phyloP scores from a whole-genome alignment of 1,140 invertebrate genomes.

The Lepidotrigona ventralis region DNA sequence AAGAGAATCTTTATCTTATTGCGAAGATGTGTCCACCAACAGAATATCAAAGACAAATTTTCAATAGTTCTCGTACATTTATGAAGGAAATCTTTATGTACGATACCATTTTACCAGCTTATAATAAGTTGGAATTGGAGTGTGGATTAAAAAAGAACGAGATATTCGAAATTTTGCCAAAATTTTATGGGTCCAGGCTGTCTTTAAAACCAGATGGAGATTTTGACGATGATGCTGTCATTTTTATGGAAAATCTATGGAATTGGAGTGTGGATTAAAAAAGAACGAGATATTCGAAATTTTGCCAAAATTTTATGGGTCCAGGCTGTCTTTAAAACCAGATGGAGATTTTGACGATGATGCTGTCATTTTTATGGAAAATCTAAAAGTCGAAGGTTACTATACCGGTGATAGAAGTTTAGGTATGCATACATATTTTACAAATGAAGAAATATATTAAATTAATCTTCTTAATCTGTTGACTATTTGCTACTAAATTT shows the following conservation, averaged over 20 bases:
- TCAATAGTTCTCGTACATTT: conserved; percentile 75
- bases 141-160: conserved; percentile 72
- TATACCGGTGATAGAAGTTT: conserved; percentile 77
- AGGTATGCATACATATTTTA: conserved; percentile 47
- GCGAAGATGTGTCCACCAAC: conserved; percentile 77
- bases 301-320: conserved; percentile 81
- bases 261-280: conserved; percentile 73
- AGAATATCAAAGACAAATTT: conserved; percentile 69
- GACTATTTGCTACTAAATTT: not conserved
- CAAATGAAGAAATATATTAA: not conserved
- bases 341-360: conserved; percentile 79
- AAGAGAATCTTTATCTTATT: conserved; percentile 71
- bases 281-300: conserved; percentile 75
- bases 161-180: conserved; percentile 78
- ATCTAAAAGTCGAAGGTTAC: conserved; percentile 80
- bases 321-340: conserved; percentile 76
- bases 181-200: conserved; percentile 81
- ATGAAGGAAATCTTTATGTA: conserved; percentile 76
- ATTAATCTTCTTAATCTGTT: too few species aligned
- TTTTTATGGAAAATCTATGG: conserved; percentile 81
- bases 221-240: conserved; percentile 81
- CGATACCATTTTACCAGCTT: conserved; percentile 68
- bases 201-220: conserved; percentile 72
- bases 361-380: conserved; percentile 82
- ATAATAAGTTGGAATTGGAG: conserved; percentile 70